Percentiles rank a stretch among this genome's conserved stretches.
Evolutionary conservation across 2,113 vertebrate genomes (phyloP).

Genomic region (Ophthalmolycus amberensis): DNA sequence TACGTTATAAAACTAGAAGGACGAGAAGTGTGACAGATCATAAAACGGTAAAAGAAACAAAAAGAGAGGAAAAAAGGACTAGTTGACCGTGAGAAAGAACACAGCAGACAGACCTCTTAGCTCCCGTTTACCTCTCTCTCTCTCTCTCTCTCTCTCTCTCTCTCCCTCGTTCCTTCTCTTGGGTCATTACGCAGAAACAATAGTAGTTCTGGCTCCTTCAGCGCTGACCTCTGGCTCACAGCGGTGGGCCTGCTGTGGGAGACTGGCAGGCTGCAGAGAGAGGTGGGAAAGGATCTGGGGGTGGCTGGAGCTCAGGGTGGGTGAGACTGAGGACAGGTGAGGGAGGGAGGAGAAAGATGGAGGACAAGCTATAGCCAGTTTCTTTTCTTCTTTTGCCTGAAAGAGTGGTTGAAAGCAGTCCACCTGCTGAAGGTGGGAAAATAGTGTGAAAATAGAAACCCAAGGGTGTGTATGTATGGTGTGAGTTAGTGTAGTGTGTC

Average conservation of each 20-base stretch:
- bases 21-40: constrained; percentile 12
- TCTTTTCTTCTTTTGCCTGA: neutral
- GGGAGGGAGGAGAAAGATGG: neutral
- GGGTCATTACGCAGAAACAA: constrained; percentile 74
- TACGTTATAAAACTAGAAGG: neutral
- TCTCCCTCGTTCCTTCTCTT: constrained; percentile 45
- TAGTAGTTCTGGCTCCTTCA: constrained; percentile 72
- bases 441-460: constrained; percentile 46
- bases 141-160: constrained; percentile 43
- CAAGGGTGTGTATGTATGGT: constrained; percentile 34
- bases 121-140: constrained; percentile 41
- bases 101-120: constrained; percentile 5
- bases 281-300: constrained; percentile 58
- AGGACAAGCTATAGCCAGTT: neutral
- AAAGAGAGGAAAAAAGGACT: neutral
- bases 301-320: constrained; percentile 39
- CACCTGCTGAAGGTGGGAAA: constrained; percentile 66
- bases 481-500: constrained; percentile 47
- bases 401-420: constrained; percentile 32
- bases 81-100: constrained; percentile 46
- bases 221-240: constrained; percentile 69
- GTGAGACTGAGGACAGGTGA: constrained; percentile 25
- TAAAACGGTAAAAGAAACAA: neutral
- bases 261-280: constrained; percentile 52
- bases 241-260: constrained; percentile 64